phyloP scores from a whole-genome alignment of 2,797 vertebrate species.

The Cyprinella venusta region DNA sequence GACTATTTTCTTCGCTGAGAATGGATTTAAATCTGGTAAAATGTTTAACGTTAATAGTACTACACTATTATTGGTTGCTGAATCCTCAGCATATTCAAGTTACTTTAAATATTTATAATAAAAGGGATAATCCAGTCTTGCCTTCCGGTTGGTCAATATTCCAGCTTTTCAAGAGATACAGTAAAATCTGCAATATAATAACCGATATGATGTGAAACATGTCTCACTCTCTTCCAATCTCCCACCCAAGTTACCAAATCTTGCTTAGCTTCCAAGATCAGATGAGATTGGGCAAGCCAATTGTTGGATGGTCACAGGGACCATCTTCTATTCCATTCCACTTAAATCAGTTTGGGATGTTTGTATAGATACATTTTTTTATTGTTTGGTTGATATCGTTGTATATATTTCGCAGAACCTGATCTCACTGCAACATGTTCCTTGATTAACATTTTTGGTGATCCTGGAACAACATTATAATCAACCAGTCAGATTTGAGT shows the following conservation, averaged over 20 bases:
- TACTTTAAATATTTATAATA: background rate
- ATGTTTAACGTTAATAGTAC: background rate
- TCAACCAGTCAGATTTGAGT: background rate
- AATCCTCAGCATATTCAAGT: background rate
- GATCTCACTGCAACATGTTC: too few relatives aligned
- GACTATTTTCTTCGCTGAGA: background rate
- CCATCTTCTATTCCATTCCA: background rate
- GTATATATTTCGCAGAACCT: too few relatives aligned
- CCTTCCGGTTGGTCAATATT: background rate
- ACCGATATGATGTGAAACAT: background rate
- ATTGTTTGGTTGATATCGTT: too few relatives aligned
- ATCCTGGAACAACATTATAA: background rate
- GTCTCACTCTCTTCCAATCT: background rate
- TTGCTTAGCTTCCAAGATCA: background rate
- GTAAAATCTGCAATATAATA: background rate
- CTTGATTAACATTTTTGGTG: background rate
- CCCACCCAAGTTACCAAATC: background rate
- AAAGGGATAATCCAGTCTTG: background rate
- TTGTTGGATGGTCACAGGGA: background rate
- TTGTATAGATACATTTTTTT: too few relatives aligned
- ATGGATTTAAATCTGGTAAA: slow-evolving; percentile 18
- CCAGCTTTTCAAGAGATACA: background rate
- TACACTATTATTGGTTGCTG: background rate
- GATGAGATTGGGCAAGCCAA: background rate
- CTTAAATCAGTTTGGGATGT: background rate